Conservation (phyloP, 2,888 invertebrate genomes). For the Parapristionchus giblindavisi region DNA sequence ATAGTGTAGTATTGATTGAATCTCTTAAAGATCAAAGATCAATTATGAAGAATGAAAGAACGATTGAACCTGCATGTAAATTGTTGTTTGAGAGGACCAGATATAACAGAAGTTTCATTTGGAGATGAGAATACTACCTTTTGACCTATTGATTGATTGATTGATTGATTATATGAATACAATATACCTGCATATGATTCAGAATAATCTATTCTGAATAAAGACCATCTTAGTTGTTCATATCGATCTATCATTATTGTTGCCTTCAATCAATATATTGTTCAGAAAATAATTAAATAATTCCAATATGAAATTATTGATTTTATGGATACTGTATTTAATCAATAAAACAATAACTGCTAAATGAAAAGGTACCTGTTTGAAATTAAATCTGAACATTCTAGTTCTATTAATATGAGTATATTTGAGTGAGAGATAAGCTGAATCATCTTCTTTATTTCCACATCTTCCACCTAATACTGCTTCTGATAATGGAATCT, state of each 20-base stretch:
- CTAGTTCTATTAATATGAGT: slow-evolving; percentile 33
- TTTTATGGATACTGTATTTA: too few species aligned
- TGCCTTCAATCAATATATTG: slow-evolving; percentile 7
- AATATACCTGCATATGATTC: slow-evolving; percentile 30
- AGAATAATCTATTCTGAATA: slow-evolving; percentile 4
- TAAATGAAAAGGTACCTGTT: too few species aligned
- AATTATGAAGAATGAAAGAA: neutral
- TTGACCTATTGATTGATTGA: neutral
- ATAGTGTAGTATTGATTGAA: slow-evolving; percentile 25
- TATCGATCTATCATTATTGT: slow-evolving; percentile 23
- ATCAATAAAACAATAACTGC: too few species aligned
- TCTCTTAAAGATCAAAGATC: slow-evolving; percentile 23
- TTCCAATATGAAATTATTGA: neutral
- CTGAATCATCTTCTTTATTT: neutral
- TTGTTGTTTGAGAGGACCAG: slow-evolving; percentile 37
- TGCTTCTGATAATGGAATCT: slow-evolving; percentile 20
- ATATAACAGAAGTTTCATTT: slow-evolving; percentile 9
- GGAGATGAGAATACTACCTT: slow-evolving; percentile 30
- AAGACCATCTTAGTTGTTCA: slow-evolving; percentile 31
- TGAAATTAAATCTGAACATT: slow-evolving; percentile 29
- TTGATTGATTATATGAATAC: neutral
- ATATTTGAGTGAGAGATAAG: slow-evolving; percentile 16
- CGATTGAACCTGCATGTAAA: slow-evolving; percentile 27
- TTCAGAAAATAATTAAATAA: neutral
- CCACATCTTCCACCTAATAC: slow-evolving; percentile 15